Base-by-base conservation (phyloP, 2,113 vertebrate genomes). In the Xenopus borealis region DNA sequence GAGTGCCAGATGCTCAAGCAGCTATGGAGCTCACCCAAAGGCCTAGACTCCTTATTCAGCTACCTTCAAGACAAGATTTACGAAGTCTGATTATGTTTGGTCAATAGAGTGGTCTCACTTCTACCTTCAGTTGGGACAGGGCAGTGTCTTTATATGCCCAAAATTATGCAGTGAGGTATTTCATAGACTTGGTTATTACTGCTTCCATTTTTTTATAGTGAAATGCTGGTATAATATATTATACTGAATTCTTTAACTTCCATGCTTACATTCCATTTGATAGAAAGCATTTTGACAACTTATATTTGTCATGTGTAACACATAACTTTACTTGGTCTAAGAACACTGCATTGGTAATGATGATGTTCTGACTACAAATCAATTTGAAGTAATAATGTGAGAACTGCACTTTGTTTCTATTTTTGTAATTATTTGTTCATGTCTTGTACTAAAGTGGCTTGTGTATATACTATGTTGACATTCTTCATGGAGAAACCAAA, bases 1-100 rank as follows among this genome's bases (percentile, higher is more conserved):
- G 95, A 98, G 82, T 98, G 96, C 80, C 88, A 96, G 87, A 98
- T 98, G 94, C 85, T 98, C 70, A 97, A 94, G 79, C 95, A 98
- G 82, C 91, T 98, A 72, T 97, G 96, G 94, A 96, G 95, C 70
- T 98, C 96, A 78, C 96, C 96, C 83, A 96, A 98, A 87, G 96
- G 96, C 88, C 89, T 98, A 75, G 97, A 98, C 81, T 95, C 97
- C 0, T 88, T 98, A 40, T 98, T 97, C 88, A 96, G 91, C 86
- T 98, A 96, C 83, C 85, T 98, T 82, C 95, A 98, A 81, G 96
- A 94, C 89, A 97, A 95, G 81, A 90, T 94, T 10, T 95, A 93
- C 6, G 94, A 97, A 83, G 95, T 94, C 81, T 98, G 89, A 97
- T 57, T 69, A 47, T 77, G 14, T 3, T 11, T 1, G 0, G 40